Base-by-base conservation (phyloP, 2,888 invertebrate species). In the Magallana nippona region DNA sequence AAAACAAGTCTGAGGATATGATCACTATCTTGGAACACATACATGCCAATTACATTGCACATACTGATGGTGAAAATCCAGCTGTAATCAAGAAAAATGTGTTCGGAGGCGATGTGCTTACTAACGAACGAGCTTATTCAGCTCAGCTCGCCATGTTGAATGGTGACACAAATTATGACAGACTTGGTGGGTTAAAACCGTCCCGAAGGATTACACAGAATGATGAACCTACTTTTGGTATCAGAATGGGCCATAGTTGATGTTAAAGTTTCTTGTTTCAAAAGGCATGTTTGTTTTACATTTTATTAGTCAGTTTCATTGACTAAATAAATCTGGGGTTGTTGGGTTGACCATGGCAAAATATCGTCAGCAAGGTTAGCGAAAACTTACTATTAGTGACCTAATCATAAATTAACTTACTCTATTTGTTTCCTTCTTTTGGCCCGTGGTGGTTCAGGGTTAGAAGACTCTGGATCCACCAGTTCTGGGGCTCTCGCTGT, bases 91-190 rank as follows among this genome's bases (percentile, higher is more conserved):
- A 81, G 44, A 58, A 32, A 62, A 81, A n/a, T 8, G 81, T 81
- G 15, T 62, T 78, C 78, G 82, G 55, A 17, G 82, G 82, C 15
- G 78, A 82, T 55, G 82, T 78, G 10, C 22, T 82, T 11, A 82
- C 82, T 2, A 82, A 82, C 22, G 82, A 82, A 13, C 32, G 77
- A 77, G 82, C 82, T 55, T 82, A 77, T 56, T 82, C 82, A 78
- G 86, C 85, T 44, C 86, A 85, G 60, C 57, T 85, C 22, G 83
- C 83, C 55, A 83, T 85, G 85, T 55, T 77, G 32, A 86, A 86
- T 81, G 58, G 79, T 15, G 19, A 27, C 8, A 83, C 86, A 19
- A 62, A 84, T 57, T 81, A 55, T 71, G 81, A 82, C 44, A 84
- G 78, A 77, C 78, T 86, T 56, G 55, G 27, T 60, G 82, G 86